These are phyloP conservation scores for Piezodorus guildinii DNA, from an alignment of 1,140 invertebrate species.

Conservation along the genomic window DNA sequence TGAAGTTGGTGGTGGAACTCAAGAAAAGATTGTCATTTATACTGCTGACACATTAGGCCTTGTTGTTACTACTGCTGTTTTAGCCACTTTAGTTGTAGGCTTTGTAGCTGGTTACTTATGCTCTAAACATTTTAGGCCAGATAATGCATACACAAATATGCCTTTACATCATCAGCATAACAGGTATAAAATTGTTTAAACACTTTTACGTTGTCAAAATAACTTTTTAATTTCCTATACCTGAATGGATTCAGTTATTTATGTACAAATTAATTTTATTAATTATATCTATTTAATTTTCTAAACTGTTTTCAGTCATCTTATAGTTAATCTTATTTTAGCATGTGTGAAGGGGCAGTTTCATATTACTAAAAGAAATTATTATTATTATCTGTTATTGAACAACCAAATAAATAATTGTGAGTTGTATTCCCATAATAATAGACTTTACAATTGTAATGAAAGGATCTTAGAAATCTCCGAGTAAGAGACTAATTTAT, in stretches of 20 bases:
- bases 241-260: not conserved
- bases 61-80: slow-evolving; percentile 60
- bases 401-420: too few species aligned
- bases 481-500: too few species aligned
- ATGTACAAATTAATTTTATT: too few species aligned
- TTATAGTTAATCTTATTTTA: too few species aligned
- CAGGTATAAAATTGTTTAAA: slow-evolving; percentile 31
- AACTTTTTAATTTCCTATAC: slow-evolving; percentile 1
- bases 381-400: too few species aligned
- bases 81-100: slow-evolving; percentile 66
- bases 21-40: slow-evolving; percentile 52
- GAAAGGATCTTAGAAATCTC: too few species aligned
- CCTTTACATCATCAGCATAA: slow-evolving; percentile 52
- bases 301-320: too few species aligned
- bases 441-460: too few species aligned
- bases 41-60: slow-evolving; percentile 67
- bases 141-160: slow-evolving; percentile 52
- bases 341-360: too few species aligned
- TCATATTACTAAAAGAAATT: too few species aligned
- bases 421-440: too few species aligned
- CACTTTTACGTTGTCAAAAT: not conserved
- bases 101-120: slow-evolving; percentile 74
- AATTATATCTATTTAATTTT: too few species aligned
- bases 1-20: slow-evolving; percentile 10
- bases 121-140: slow-evolving; percentile 59